phyloP scores from a whole-genome alignment of 2,888 invertebrate genomes.

The Corbicula japonica region DNA sequence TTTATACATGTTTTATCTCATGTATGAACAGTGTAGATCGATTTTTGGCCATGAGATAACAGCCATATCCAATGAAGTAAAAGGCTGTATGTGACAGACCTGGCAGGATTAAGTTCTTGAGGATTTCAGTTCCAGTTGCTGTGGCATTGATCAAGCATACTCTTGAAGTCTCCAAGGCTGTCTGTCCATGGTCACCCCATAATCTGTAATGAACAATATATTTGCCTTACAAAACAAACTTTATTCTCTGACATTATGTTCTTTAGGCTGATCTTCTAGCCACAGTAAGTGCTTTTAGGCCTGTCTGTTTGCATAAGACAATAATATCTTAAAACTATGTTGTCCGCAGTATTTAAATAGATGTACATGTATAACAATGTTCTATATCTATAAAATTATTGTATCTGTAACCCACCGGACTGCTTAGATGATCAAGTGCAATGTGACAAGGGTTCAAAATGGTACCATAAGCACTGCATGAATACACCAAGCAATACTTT shows the following conservation, averaged over 20 bases:
- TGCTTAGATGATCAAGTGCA: no score
- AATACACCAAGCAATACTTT: no score
- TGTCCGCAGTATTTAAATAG: background rate
- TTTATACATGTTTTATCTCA: no score
- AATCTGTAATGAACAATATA: constrained; percentile 87
- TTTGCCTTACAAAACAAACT: background rate
- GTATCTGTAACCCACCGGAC: no score
- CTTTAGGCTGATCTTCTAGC: background rate
- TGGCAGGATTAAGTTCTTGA: constrained; percentile 97
- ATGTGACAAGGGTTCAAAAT: no score
- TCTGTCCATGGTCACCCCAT: constrained; percentile 99
- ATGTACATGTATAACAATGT: background rate
- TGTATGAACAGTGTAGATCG: no score
- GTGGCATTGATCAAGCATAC: constrained; percentile 98
- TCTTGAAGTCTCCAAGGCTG: constrained; percentile 94
- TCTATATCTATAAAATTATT: background rate
- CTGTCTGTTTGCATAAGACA: no score
- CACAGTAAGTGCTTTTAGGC: background rate
- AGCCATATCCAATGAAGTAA: no score
- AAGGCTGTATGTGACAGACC: no score
- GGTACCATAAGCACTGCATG: no score
- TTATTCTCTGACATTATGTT: background rate
- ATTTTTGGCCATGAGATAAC: no score
- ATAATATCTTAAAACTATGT: background rate
- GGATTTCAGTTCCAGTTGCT: constrained; percentile 96